phyloP scores from a whole-genome alignment of 2,888 invertebrate genomes.

The Luperina testacea region DNA sequence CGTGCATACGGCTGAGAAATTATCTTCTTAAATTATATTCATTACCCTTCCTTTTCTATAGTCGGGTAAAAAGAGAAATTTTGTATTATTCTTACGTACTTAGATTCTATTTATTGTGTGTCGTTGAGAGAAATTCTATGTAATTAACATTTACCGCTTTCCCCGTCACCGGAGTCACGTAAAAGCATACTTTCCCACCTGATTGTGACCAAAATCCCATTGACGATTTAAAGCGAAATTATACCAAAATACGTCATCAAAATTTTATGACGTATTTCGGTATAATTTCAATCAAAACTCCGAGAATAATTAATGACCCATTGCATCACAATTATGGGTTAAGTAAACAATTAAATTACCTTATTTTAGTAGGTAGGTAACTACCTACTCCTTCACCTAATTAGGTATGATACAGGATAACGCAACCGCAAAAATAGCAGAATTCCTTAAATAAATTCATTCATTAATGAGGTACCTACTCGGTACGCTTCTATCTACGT shows the following conservation, averaged over 20 bases:
- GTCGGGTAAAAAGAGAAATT: neutral
- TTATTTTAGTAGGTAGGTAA: neutral
- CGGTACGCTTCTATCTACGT: no score
- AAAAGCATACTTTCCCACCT: neutral
- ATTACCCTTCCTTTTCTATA: neutral
- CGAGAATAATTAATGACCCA: neutral
- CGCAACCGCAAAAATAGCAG: neutral
- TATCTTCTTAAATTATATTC: neutral
- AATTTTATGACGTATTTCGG: no score
- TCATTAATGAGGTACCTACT: neutral
- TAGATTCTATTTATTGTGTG: neutral
- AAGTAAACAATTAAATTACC: neutral
- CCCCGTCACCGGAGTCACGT: neutral
- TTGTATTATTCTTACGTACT: neutral
- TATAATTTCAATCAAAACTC: neutral
- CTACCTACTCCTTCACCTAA: no score
- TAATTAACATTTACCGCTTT: neutral
- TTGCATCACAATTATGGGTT: neutral
- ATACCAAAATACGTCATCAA: constrained; percentile 17
- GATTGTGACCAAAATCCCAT: neutral
- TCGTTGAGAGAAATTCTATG: neutral
- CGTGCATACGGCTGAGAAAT: neutral
- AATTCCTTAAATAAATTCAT: neutral
- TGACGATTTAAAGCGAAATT: neutral
- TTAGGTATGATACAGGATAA: neutral